A percentile compares a stretch with the other conserved stretches of the same genome.
Conservation (phyloP, 1,140 invertebrate genomes). For the Radopholus similis region DNA sequence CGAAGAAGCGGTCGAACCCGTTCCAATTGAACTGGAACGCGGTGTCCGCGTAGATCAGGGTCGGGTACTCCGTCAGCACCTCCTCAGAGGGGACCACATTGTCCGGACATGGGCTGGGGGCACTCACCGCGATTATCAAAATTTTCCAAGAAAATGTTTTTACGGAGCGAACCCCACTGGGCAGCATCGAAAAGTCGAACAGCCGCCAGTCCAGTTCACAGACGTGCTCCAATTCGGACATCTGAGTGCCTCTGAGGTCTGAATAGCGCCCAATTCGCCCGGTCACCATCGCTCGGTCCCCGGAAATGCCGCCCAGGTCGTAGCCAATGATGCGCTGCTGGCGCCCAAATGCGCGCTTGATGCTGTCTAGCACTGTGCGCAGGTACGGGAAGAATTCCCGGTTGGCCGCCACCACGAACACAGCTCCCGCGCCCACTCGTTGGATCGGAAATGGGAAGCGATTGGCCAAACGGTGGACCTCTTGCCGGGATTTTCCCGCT, state of each 20-base stretch:
- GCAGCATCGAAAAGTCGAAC: neutral
- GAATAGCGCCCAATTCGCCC: neutral
- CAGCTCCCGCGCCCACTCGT: too few species aligned
- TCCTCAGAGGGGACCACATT: neutral
- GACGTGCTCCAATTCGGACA: neutral
- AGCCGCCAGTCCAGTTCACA: neutral
- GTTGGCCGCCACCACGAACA: neutral
- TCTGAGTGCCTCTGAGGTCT: neutral
- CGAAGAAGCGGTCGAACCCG: neutral
- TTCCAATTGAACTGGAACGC: neutral
- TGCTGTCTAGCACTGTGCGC: neutral
- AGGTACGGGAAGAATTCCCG: neutral
- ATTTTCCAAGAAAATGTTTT: constrained; percentile 8
- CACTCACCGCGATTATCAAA: neutral
- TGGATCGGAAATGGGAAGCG: too few species aligned
- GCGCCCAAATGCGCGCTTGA: neutral
- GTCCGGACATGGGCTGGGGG: neutral
- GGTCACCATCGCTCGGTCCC: neutral
- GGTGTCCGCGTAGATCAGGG: neutral
- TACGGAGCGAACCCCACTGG: neutral
- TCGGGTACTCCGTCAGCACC: neutral
- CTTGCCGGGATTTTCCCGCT: too few species aligned
- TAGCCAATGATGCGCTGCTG: neutral
- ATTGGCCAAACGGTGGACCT: too few species aligned
- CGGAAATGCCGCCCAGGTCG: neutral